Percentiles rank a stretch among this genome's conserved stretches.
These are phyloP conservation scores for Spatula versicolor DNA, from an alignment of 2,797 vertebrate genomes.

Conservation along the genomic window DNA sequence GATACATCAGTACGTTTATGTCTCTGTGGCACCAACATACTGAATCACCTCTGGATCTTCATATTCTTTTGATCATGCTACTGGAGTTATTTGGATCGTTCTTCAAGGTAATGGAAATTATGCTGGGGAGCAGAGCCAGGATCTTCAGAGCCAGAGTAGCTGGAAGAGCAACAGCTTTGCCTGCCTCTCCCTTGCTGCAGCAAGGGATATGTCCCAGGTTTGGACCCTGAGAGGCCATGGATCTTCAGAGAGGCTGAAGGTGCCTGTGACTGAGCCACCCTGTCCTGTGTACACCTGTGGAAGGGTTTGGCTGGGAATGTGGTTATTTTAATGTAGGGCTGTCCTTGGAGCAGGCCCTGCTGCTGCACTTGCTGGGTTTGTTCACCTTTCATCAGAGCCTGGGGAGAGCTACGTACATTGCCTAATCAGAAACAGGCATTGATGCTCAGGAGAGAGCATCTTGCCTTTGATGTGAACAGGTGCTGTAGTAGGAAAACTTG, in stretches of 20 bases:
- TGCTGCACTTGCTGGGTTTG: background rate
- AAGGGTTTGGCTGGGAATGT: background rate
- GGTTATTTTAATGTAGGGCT: background rate
- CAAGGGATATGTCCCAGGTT: background rate
- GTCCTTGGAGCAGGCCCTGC: background rate
- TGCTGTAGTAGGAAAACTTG: background rate
- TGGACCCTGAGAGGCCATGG: background rate
- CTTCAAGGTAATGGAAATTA: conserved; percentile 25
- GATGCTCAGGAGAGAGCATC: background rate
- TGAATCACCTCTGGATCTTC: background rate
- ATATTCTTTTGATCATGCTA: background rate
- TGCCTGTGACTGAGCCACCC: background rate
- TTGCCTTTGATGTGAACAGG: background rate
- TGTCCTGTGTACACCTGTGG: background rate
- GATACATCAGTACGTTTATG: background rate
- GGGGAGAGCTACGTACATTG: background rate
- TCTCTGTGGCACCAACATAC: background rate
- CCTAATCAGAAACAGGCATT: background rate
- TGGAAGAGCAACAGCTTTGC: background rate
- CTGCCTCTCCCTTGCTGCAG: background rate
- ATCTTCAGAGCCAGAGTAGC: background rate
- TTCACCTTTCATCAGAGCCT: background rate
- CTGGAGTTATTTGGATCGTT: background rate
- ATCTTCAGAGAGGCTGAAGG: background rate
- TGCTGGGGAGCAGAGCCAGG: background rate